phyloP scores from a whole-genome alignment of 30 jellyfish, hydroid and myxozoan genomes.

The Turritopsis rubra region DNA sequence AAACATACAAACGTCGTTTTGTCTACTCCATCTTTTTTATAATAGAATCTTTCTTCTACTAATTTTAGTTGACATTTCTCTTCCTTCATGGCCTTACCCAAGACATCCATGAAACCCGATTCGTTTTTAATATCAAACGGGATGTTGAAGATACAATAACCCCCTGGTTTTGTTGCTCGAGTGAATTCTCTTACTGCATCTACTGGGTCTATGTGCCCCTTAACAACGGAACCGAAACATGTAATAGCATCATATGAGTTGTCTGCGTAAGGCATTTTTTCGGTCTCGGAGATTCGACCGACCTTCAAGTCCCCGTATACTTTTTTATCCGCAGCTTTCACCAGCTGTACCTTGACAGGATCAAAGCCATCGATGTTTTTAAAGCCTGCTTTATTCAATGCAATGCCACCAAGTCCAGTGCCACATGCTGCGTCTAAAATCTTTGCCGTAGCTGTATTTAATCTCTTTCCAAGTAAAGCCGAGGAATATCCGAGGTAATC shows the following conservation, averaged over 20 bases:
- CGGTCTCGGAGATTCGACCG: neutral
- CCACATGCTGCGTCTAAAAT: conserved; percentile 11
- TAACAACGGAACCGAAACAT: neutral
- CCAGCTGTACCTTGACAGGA: neutral
- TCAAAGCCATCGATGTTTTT: neutral
- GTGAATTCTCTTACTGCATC: neutral
- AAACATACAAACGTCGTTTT: neutral
- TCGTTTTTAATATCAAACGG: neutral
- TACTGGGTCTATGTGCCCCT: neutral
- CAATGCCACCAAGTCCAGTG: conserved; percentile 1
- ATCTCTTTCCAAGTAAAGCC: neutral
- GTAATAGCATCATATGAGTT: neutral
- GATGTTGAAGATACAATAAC: neutral
- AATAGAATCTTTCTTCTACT: neutral
- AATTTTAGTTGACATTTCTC: neutral
- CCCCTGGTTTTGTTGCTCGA: conserved; percentile 18
- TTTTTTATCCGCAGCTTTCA: neutral
- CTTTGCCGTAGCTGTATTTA: neutral
- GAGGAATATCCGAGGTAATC: neutral
- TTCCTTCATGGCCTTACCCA: neutral
- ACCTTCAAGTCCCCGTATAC: neutral
- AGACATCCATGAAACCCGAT: neutral
- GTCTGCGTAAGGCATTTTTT: neutral
- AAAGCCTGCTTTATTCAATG: neutral
- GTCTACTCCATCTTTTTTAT: neutral